Evolutionary conservation across 2,888 invertebrate genomes (phyloP).

Genomic region (Acleris sparsana): DNA sequence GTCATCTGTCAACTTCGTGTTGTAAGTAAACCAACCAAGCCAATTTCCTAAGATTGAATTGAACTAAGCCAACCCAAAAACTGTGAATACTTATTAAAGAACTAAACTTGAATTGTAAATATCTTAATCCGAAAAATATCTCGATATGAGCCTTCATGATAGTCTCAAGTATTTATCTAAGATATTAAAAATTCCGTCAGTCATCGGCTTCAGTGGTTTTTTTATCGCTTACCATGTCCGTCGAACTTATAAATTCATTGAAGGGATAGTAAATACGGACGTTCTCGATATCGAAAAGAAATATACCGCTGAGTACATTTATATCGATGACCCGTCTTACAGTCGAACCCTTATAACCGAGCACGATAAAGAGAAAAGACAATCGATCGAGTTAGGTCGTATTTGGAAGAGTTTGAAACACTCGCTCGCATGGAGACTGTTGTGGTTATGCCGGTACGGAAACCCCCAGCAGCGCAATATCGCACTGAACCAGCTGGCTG

Average conservation of each 20-base stretch:
- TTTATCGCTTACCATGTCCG: conserved; percentile 61
- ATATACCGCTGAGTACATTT: conserved; percentile 71
- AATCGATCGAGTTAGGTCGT: conserved; percentile 61
- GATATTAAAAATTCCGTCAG: conserved; percentile 55
- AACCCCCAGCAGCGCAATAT: conserved; percentile 84
- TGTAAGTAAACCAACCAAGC: no score
- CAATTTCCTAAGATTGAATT: no score
- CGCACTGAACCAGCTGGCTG: conserved; percentile 86
- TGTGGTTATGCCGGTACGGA: conserved; percentile 87
- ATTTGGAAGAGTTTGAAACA: conserved; percentile 86
- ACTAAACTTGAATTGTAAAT: no score
- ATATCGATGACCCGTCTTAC: conserved; percentile 75
- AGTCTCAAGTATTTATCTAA: conserved; percentile 58
- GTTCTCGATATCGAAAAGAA: conserved; percentile 73
- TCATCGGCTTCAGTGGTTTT: conserved; percentile 55
- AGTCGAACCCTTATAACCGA: conserved; percentile 56
- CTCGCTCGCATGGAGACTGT: conserved; percentile 86
- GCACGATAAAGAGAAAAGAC: conserved; percentile 53
- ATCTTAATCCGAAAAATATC: conserved; percentile 1
- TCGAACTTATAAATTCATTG: conserved; percentile 56
- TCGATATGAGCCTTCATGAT: conserved; percentile 60
- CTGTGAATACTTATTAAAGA: no score
- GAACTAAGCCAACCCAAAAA: no score
- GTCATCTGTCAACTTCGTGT: no score
- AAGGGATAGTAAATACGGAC: conserved; percentile 64